Conservation (phyloP, 1,140 invertebrate genomes). For the Megalonaias nervosa region DNA sequence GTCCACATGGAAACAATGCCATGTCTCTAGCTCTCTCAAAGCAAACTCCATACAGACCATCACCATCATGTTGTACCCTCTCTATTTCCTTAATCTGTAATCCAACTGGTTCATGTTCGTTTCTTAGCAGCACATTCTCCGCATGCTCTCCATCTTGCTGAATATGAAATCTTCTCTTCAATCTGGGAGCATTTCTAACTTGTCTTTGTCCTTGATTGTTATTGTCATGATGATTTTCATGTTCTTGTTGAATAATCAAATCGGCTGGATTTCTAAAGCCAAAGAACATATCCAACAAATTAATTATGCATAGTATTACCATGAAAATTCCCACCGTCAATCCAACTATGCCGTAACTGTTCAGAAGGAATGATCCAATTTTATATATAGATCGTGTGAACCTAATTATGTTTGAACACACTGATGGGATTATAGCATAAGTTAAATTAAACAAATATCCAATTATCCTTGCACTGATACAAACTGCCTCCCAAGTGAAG, state of each 20-base stretch:
- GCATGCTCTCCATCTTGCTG: neutral
- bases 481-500: too few relatives aligned
- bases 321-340: too few relatives aligned
- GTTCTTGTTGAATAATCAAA: neutral
- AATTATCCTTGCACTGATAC: too few relatives aligned
- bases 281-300: too few relatives aligned
- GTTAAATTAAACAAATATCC: too few relatives aligned
- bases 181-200: constrained; percentile 1
- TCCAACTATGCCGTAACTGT: too few relatives aligned
- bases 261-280: too few relatives aligned
- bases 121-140: neutral
- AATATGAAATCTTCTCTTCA: neutral
- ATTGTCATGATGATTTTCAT: neutral
- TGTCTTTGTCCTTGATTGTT: neutral
- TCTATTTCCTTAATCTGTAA: neutral
- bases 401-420: too few relatives aligned
- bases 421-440: too few relatives aligned
- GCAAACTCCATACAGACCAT: constrained; percentile 16
- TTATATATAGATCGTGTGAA: too few relatives aligned
- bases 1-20: constrained; percentile 35
- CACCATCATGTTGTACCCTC: neutral
- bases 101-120: neutral
- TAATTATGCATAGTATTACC: too few relatives aligned
- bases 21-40: constrained; percentile 14
- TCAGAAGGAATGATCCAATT: too few relatives aligned